These are phyloP conservation scores for Meteorus sp. DNA, from an alignment of 1,140 invertebrate species.

Conservation along the genomic window DNA sequence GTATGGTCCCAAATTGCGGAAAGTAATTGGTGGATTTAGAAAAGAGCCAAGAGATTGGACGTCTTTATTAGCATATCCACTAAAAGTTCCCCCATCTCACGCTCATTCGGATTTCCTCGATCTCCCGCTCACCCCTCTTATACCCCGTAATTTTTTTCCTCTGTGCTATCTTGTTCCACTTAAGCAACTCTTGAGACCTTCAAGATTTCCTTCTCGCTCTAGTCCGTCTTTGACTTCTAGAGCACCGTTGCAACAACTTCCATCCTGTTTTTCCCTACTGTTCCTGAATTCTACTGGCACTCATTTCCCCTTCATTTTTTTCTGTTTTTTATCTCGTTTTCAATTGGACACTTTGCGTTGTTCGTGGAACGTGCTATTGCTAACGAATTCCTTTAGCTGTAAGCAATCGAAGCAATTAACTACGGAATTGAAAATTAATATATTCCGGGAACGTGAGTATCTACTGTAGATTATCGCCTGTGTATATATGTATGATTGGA, in stretches of 20 bases:
- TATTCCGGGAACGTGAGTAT: neutral
- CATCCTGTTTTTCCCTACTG: too few relatives aligned
- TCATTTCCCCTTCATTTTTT: neutral
- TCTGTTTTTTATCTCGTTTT: constrained; percentile 3
- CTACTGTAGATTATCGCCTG: too few relatives aligned
- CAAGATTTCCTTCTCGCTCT: neutral
- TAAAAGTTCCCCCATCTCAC: neutral
- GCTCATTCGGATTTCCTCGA: too few relatives aligned
- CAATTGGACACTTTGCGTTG: too few relatives aligned
- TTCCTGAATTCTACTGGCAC: constrained; percentile 8
- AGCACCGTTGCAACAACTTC: too few relatives aligned
- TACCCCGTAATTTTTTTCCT: neutral
- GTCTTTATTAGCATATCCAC: constrained; percentile 6
- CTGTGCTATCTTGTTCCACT: neutral
- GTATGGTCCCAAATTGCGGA: neutral
- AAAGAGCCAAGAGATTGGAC: neutral
- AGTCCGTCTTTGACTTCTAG: neutral
- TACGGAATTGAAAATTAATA: constrained; percentile 13
- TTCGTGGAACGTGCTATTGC: neutral
- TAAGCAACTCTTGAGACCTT: constrained; percentile 4
- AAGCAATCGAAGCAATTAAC: constrained; percentile 12
- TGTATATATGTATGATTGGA: too few relatives aligned
- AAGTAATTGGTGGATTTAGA: neutral
- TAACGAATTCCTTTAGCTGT: constrained; percentile 2
- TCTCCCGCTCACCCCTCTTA: too few relatives aligned